Evolutionary conservation across 2,888 invertebrate genomes (phyloP), one percentile per base, ranked within the genome.

Genomic region (Gymnocheta viridis): DNA sequence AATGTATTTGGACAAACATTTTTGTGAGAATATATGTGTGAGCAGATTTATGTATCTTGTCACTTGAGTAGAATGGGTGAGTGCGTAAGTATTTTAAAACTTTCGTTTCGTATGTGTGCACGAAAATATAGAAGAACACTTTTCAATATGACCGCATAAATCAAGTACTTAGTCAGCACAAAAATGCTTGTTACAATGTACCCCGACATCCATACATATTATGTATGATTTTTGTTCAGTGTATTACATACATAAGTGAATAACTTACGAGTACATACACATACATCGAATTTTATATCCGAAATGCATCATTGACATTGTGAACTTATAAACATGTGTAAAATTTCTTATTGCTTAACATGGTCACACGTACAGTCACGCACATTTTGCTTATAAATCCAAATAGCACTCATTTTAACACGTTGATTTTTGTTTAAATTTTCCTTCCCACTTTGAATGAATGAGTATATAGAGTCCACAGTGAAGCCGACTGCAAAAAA

Each of bases 71-170:
- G 44, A 22, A 47, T 17, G 44, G 5, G 5, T n/a, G 44, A 22
- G n/a, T 49, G 27, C 4, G 78, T 56, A 27, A 44, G 29, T 64
- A 24, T n/a, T 4, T 4, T 41, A 41, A 41, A 41, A 6, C 9
- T 27, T 24, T 22, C 6, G 24, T 67, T n/a, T 51, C 14, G 56
- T 58, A 41, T 41, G 51, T 51, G 54, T 62, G 17, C 64, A 47
- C 4, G n/a, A n/a, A 9, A 19, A 47, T 6, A 47, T 9, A 35
- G 22, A 73, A 82, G 69, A 29, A 9, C 9, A 32, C 7, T 77
- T 82, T 64, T 72, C 82, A 70, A 82, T 69, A 76, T 70, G 70
- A 82, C 74, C 82, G 62, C 69, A 76, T 64, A 70, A 74, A 74
- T 81, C 74, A 77, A 77, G 66, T 72, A 35, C 62, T 72, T 51